Base-by-base conservation (phyloP, 2,113 vertebrate genomes). In the Ophthalmolycus amberensis region DNA sequence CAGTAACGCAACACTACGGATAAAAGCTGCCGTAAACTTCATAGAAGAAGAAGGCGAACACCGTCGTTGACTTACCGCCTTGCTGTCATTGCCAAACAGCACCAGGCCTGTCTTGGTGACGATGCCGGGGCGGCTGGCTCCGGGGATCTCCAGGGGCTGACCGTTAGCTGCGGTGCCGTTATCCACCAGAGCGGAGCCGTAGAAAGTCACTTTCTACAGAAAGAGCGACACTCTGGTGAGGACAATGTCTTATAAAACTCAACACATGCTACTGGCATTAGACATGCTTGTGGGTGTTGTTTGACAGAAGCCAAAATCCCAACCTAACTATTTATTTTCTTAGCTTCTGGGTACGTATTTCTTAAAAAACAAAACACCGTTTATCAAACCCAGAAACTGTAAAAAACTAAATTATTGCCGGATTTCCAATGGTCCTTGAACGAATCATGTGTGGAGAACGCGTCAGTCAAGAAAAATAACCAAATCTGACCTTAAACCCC, bases 51-150 rank as follows among this genome's bases (percentile, higher is more conserved):
- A 60, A 15, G 16, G 20, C 3, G 3, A 52, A 62, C 60, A 37
- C 22, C 60, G 9, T 15, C 6, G 14, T 16, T 18, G 58, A 32
- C 58, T 34, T n/a, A 97, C 97, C 84, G 86, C 73, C 76, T 89
- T 95, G 66, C 92, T 89, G 11, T 97, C 96, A 4, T 94, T 97
- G 77, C 96, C 96, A 38, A 96, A 97, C 54, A 97, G 93, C 63
- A 97, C 46, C 71, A 97, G 95, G 16, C 97, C 96, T 0, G 80
- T 80, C 88, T 95, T 96, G 70, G 94, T 94, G 65, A 97, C 94
- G 14, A 96, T 8, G 2, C 94, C 96, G 0, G 95, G 95, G 7
- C 22, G 87, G 20, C 88, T 93, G 42, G 96, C 95, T 29, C 93
- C 97, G 0, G 90, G 92, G 58, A 97, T 96, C 34, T 95, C 94